These are phyloP conservation scores for Vanacampus margaritifer DNA, from an alignment of 2,113 vertebrate genomes.

Conservation along the genomic window DNA sequence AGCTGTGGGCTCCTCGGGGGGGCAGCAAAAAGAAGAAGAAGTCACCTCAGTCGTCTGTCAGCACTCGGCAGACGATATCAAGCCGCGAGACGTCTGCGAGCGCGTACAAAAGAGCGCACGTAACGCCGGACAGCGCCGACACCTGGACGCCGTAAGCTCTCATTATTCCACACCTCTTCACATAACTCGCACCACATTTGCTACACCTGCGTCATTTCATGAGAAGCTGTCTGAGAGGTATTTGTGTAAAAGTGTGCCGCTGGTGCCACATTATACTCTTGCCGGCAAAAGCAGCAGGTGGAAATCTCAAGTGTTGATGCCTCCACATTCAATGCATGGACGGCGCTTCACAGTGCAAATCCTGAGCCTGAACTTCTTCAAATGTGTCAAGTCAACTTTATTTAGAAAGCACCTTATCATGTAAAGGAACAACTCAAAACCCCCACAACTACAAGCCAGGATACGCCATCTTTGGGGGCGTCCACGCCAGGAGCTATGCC, in stretches of 20 bases:
- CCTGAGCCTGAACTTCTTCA: too few relatives aligned
- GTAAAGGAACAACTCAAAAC: too few relatives aligned
- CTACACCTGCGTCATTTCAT: not conserved
- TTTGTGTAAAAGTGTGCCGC: not conserved
- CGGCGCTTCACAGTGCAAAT: too few relatives aligned
- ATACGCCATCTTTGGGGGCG: too few relatives aligned
- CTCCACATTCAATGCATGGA: too few relatives aligned
- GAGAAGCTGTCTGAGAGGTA: not conserved
- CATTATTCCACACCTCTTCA: conserved; percentile 23
- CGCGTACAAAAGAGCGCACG: conserved; percentile 47
- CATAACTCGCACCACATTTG: not conserved
- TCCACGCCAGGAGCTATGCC: too few relatives aligned
- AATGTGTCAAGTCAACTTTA: too few relatives aligned
- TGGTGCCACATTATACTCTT: too few relatives aligned
- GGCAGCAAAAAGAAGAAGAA: not conserved
- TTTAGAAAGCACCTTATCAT: too few relatives aligned
- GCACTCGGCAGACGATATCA: conserved; percentile 14
- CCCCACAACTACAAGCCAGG: too few relatives aligned
- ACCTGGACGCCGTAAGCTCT: conserved; percentile 43
- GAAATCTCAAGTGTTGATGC: too few relatives aligned
- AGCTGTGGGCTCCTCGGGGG: not conserved
- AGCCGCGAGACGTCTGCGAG: conserved; percentile 26
- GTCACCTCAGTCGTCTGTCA: conserved; percentile 32
- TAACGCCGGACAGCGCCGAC: conserved; percentile 51
- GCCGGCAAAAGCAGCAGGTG: too few relatives aligned